Conservation (phyloP, 2,888 invertebrate species). For the Palloptera scutellata region DNA sequence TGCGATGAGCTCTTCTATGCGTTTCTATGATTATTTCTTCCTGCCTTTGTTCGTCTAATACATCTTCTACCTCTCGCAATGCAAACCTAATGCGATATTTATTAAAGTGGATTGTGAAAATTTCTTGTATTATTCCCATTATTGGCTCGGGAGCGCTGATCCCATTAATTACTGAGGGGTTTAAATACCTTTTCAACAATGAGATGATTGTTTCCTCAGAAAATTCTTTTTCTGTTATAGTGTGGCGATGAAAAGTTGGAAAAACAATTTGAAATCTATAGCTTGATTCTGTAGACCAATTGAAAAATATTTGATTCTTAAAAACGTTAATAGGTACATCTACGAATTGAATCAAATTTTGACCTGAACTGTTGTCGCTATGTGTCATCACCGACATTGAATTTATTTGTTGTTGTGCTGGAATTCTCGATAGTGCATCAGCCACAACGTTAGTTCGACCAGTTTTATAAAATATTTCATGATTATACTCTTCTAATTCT, state of each 20-base stretch:
- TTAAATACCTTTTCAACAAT: conserved; percentile 8
- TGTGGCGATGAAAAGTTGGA: conserved; percentile 21
- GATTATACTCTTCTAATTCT: conserved; percentile 11
- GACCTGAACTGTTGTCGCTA: conserved; percentile 12
- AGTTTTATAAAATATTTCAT: conserved; percentile 5
- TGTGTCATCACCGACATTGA: conserved; percentile 8
- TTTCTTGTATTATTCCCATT: too few relatives aligned
- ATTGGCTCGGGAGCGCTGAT: conserved; percentile 1
- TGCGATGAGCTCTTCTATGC: conserved; percentile 10
- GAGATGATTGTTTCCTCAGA: neutral
- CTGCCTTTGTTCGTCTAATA: conserved; percentile 3
- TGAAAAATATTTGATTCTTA: conserved; percentile 25
- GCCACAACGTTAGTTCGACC: neutral
- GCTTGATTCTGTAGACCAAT: neutral
- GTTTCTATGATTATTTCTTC: neutral
- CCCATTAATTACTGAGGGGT: conserved; percentile 5
- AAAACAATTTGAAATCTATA: conserved; percentile 14
- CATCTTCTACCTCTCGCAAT: neutral
- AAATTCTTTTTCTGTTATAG: conserved; percentile 1
- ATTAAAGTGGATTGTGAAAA: too few relatives aligned
- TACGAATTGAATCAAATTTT: conserved; percentile 18
- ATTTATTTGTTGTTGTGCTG: conserved; percentile 5
- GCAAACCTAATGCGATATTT: neutral
- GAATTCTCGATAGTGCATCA: conserved; percentile 14
- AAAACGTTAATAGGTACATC: conserved; percentile 23